Conservation (phyloP, 2,797 vertebrate genomes). For the Harpagifer antarcticus region DNA sequence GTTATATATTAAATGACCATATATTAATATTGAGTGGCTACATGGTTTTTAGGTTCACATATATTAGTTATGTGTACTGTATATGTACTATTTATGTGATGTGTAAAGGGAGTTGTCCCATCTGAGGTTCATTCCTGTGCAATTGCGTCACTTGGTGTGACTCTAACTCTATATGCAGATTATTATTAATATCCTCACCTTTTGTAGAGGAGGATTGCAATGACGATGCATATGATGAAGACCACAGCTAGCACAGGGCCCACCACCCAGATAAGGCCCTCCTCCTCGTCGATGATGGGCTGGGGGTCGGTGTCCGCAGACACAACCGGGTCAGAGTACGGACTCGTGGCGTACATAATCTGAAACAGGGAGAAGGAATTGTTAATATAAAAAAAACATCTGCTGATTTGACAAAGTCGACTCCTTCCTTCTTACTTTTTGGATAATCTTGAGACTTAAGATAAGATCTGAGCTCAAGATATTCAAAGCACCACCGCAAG, state of each 20-base stretch:
- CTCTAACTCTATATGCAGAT: background rate
- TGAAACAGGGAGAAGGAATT: conserved; percentile 67
- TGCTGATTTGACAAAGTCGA: background rate
- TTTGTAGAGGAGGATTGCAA: conserved; percentile 98
- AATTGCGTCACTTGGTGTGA: background rate
- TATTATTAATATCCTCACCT: conserved; percentile 85
- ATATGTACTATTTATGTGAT: background rate
- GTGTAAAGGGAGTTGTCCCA: background rate
- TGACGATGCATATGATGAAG: conserved; percentile 99
- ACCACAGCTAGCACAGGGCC: conserved; percentile 98
- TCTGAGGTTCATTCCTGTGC: background rate
- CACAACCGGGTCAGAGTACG: conserved; percentile 96
- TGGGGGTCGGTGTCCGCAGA: conserved; percentile 97
- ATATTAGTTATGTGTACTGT: conserved; percentile 5
- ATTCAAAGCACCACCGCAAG: conserved; percentile 27
- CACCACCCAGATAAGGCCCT: conserved; percentile 99
- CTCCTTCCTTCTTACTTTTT: background rate
- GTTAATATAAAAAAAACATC: conserved; percentile 14
- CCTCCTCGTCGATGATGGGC: conserved; percentile 98
- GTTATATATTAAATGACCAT: conserved; percentile 20
- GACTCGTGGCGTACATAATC: conserved; percentile 98
- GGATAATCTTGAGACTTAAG: background rate
- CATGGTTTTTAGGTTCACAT: conserved; percentile 19
- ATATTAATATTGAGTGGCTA: conserved; percentile 14
- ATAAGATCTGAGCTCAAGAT: conserved; percentile 9